These are phyloP conservation scores for Spodoptera frugiperda DNA, from an alignment of 1,140 invertebrate species.

Conservation along the genomic window DNA sequence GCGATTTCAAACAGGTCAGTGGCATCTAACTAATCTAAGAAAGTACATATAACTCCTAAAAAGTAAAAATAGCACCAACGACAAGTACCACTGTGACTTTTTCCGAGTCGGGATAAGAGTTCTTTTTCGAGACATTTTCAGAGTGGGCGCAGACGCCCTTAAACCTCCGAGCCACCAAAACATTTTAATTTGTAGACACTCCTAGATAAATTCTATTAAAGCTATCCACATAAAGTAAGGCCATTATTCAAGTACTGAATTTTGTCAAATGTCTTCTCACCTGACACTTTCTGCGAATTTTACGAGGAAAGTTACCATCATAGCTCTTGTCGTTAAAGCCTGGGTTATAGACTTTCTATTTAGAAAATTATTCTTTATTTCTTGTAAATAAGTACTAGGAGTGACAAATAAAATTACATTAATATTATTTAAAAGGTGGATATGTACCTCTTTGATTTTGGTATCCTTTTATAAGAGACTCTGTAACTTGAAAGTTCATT, in stretches of 20 bases:
- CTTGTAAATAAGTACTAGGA: not conserved
- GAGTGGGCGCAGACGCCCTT: too few relatives aligned
- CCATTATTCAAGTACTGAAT: constrained; percentile 5
- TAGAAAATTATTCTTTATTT: constrained; percentile 4
- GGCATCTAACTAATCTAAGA: too few relatives aligned
- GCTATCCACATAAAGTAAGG: constrained; percentile 12
- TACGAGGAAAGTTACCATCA: constrained; percentile 26
- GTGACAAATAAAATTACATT: not conserved
- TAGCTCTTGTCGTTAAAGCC: constrained; percentile 12
- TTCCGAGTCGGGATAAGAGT: too few relatives aligned
- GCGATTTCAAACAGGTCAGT: too few relatives aligned
- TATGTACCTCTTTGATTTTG: not conserved
- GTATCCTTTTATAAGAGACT: too few relatives aligned
- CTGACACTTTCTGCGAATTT: constrained; percentile 1
- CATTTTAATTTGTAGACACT: too few relatives aligned
- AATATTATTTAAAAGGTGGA: not conserved
- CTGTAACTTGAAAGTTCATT: too few relatives aligned
- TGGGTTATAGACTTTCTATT: constrained; percentile 22
- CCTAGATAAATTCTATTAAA: constrained; percentile 5
- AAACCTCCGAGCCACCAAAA: too few relatives aligned
- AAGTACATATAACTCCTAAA: too few relatives aligned
- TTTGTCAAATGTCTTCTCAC: constrained; percentile 30
- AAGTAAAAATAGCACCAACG: too few relatives aligned
- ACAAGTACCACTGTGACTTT: too few relatives aligned
- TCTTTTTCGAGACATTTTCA: too few relatives aligned